Evolutionary conservation across 2,797 vertebrate species (phyloP).

Genomic region (Mallotus villosus): DNA sequence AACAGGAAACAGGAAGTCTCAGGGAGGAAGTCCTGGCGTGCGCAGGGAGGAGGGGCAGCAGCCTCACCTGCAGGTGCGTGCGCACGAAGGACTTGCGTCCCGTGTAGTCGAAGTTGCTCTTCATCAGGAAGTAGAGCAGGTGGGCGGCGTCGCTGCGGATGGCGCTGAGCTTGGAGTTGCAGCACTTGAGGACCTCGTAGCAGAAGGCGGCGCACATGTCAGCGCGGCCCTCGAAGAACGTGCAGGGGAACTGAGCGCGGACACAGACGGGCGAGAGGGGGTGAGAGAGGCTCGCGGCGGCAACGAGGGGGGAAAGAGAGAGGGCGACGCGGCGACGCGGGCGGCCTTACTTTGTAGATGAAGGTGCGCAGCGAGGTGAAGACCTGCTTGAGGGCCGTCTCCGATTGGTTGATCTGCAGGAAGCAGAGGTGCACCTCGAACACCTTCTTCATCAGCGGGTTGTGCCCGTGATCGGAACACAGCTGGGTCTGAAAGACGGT

Average conservation of each 20-base stretch:
- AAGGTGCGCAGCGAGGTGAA: conserved; percentile 91
- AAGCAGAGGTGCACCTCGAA: conserved; percentile 96
- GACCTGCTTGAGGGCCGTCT: conserved; percentile 91
- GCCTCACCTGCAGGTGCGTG: conserved; percentile 85
- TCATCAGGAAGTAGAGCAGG: conserved; percentile 97
- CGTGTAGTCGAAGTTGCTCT: conserved; percentile 98
- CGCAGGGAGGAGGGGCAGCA: neutral
- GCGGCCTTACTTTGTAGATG: conserved; percentile 89
- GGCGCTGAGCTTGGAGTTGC: conserved; percentile 95
- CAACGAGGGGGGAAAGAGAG: neutral
- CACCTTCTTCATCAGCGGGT: conserved; percentile 97
- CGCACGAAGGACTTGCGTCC: conserved; percentile 95
- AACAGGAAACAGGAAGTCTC: neutral
- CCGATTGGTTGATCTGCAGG: conserved; percentile 95
- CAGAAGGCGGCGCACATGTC: conserved; percentile 97
- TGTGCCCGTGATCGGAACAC: conserved; percentile 90
- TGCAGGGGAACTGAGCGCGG: conserved; percentile 86
- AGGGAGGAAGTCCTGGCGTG: neutral
- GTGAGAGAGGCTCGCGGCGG: neutral
- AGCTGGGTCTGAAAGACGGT: conserved; percentile 82
- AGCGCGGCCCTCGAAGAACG: conserved; percentile 94
- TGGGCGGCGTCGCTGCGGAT: conserved; percentile 93
- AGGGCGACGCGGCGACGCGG: neutral
- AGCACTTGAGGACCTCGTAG: conserved; percentile 96
- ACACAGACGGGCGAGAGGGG: neutral